Conservation (phyloP, 2,797 vertebrate species). For the Neomorphus geoffroyi region DNA sequence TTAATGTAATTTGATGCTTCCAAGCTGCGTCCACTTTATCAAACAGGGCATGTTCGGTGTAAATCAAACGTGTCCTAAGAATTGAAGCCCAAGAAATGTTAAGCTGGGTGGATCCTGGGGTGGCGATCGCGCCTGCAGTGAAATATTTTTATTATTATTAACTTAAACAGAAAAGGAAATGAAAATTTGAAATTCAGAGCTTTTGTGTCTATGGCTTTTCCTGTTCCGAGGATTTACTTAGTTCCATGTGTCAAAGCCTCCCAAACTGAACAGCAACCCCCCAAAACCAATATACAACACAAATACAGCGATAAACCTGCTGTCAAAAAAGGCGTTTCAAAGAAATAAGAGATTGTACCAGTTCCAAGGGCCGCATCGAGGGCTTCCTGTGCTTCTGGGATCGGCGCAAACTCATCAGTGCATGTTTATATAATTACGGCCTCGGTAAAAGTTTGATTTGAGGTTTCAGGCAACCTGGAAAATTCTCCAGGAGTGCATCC, state of each 20-base stretch:
- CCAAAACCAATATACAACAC: no score
- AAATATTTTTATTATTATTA: no score
- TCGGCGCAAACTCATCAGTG: not conserved
- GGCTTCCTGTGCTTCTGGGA: not conserved
- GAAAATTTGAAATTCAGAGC: not conserved
- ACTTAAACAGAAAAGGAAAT: no score
- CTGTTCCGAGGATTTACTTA: not conserved
- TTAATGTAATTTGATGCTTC: not conserved
- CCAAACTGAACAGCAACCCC: not conserved
- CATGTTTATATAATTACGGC: not conserved
- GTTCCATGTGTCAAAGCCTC: not conserved
- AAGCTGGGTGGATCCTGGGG: accelerated
- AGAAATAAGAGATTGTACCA: not conserved
- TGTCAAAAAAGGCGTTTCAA: not conserved
- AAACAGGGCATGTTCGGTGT: not conserved
- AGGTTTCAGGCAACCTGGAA: not conserved
- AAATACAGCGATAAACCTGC: not conserved
- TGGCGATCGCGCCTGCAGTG: not conserved
- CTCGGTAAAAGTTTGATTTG: not conserved
- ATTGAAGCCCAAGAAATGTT: not conserved
- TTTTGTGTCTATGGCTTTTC: not conserved
- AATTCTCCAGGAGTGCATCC: not conserved
- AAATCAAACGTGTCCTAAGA: not conserved
- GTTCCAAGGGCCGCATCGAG: not conserved
- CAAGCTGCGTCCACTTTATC: not conserved